These are phyloP conservation scores for Pyrocephalus nanus DNA, from an alignment of 2,797 vertebrate genomes.

Conservation along the genomic window DNA sequence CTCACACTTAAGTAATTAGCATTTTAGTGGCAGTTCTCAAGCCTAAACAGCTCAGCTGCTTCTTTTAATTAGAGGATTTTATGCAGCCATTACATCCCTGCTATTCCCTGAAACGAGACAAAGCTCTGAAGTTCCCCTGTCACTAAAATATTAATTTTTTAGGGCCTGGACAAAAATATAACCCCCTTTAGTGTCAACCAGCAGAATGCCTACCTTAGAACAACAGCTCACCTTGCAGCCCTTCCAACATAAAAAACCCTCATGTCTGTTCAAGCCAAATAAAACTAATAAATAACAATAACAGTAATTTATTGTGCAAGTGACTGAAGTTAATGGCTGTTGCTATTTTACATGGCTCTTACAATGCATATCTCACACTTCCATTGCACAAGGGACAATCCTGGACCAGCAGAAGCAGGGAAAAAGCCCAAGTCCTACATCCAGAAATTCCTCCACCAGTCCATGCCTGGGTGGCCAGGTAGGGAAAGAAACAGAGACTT, in stretches of 20 bases:
- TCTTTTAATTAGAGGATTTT: conserved; percentile 2
- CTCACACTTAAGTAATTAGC: neutral
- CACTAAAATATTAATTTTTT: neutral
- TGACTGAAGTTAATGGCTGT: neutral
- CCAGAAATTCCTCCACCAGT: neutral
- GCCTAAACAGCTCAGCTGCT: neutral
- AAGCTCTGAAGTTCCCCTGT: neutral
- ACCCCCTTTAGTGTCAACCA: neutral
- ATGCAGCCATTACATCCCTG: neutral
- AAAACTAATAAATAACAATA: neutral
- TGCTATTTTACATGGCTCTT: neutral
- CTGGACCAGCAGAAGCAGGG: neutral
- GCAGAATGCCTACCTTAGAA: neutral
- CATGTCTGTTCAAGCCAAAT: neutral
- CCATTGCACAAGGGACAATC: neutral
- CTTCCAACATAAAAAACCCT: neutral
- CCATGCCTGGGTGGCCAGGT: neutral
- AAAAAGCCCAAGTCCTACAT: neutral
- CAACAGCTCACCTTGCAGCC: neutral
- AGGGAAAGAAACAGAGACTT: neutral
- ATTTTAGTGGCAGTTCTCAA: conserved; percentile 5
- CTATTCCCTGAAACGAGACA: neutral
- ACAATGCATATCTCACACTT: neutral
- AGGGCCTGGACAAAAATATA: neutral
- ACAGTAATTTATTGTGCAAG: neutral